phyloP scores from a whole-genome alignment of 2,888 invertebrate species.

The Acrobasis suavella region DNA sequence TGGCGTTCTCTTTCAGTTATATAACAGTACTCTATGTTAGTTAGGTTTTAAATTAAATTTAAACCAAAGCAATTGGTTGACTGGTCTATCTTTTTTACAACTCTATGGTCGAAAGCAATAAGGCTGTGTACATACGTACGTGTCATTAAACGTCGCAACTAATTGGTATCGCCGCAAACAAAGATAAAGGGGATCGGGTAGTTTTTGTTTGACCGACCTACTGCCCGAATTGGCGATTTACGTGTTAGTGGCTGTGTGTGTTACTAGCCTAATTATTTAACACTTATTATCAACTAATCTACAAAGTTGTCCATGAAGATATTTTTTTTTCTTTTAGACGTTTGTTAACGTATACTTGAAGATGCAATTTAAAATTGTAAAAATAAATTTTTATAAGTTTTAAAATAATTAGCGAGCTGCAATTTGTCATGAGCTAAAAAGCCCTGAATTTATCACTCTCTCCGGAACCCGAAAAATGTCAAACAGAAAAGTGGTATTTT shows the following conservation, averaged over 20 bases:
- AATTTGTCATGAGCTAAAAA: too few species aligned
- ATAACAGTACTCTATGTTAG: too few species aligned
- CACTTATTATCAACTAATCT: background rate
- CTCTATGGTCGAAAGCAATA: constrained; percentile 20
- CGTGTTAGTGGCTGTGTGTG: background rate
- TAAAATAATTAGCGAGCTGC: too few species aligned
- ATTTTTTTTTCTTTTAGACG: background rate
- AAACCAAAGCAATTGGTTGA: too few species aligned
- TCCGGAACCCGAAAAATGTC: too few species aligned
- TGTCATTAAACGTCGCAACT: constrained; percentile 31
- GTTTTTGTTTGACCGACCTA: constrained; percentile 27
- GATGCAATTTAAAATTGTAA: too few species aligned
- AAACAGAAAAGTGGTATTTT: too few species aligned
- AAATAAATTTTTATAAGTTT: too few species aligned
- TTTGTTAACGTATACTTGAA: too few species aligned
- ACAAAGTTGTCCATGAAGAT: background rate
- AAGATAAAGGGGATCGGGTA: constrained; percentile 30
- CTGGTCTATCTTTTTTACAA: background rate
- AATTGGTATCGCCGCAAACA: constrained; percentile 35
- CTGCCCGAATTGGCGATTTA: constrained; percentile 11
- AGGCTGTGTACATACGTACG: constrained; percentile 29
- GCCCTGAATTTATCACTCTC: too few species aligned
- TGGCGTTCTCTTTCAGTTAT: too few species aligned
- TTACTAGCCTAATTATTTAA: background rate
- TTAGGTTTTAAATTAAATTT: too few species aligned